Conservation (phyloP, 2,888 invertebrate genomes). For the Dryadula phaetusa region DNA sequence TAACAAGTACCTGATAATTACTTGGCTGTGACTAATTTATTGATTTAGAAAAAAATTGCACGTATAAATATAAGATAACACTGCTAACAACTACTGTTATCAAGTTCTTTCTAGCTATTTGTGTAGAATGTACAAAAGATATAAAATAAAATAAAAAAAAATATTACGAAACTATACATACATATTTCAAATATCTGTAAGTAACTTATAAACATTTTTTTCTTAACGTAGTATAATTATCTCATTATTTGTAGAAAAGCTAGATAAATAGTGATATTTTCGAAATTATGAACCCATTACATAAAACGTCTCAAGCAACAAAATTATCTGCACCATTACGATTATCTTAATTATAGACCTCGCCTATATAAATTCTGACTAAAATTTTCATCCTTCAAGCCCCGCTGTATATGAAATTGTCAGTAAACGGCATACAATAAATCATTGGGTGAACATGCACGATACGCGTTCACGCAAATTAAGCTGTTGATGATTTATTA, state of each 20-base stretch:
- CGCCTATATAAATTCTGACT: background rate
- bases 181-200: too few species aligned
- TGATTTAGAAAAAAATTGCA: conserved; percentile 2
- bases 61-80: conserved; percentile 9
- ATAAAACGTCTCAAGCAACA: background rate
- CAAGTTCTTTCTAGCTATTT: conserved; percentile 3
- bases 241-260: too few species aligned
- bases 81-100: background rate
- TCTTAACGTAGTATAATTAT: too few species aligned
- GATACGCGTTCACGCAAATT: conserved; percentile 39
- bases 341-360: background rate
- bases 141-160: too few species aligned
- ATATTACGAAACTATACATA: too few species aligned
- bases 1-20: background rate
- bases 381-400: background rate
- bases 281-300: background rate
- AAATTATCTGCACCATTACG: background rate
- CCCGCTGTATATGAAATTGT: conserved; percentile 26
- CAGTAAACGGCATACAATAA: conserved; percentile 32
- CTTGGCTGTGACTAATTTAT: background rate
- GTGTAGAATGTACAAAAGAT: too few species aligned
- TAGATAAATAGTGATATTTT: too few species aligned
- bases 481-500: conserved; percentile 38
- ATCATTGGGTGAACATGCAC: conserved; percentile 35
- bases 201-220: too few species aligned